Evolutionary conservation across 1,140 invertebrate species (phyloP).

Genomic region (Caenorhabditis latens): DNA sequence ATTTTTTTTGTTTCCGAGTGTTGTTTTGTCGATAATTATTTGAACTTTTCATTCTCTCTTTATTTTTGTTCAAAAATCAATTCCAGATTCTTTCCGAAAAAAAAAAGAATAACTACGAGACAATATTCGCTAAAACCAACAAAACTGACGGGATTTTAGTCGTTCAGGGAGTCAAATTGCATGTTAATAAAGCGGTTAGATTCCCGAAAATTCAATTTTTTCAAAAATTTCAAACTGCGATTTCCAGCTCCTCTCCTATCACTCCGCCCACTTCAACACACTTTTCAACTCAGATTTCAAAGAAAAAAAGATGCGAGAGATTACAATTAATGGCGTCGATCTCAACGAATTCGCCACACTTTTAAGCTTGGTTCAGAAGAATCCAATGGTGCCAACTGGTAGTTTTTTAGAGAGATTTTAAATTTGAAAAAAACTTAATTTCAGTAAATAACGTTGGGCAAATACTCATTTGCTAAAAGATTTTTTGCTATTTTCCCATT

Average conservation of each 20-base stretch:
- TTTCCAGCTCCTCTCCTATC: neutral
- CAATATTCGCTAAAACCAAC: neutral
- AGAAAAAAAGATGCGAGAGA: neutral
- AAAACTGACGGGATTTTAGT: neutral
- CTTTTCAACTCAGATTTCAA: conserved; percentile 2
- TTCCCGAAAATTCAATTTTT: neutral
- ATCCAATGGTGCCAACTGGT: neutral
- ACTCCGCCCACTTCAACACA: neutral
- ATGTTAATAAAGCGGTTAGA: conserved; percentile 1
- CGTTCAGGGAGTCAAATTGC: neutral
- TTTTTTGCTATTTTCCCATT: too few relatives aligned
- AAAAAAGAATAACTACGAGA: neutral
- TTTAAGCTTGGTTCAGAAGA: neutral
- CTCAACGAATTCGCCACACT: neutral
- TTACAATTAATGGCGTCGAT: neutral
- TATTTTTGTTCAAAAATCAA: too few relatives aligned
- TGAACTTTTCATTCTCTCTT: too few relatives aligned
- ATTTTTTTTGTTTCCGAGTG: too few relatives aligned
- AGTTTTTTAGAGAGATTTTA: too few relatives aligned
- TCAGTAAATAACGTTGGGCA: too few relatives aligned
- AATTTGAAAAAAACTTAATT: too few relatives aligned
- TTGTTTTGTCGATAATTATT: too few relatives aligned
- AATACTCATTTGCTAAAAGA: too few relatives aligned
- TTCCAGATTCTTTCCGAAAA: too few relatives aligned
- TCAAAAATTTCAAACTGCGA: neutral